Percentiles rank a stretch among this genome's conserved stretches.
phyloP scores from a whole-genome alignment of 2,113 vertebrate species.

The Conger conger region DNA sequence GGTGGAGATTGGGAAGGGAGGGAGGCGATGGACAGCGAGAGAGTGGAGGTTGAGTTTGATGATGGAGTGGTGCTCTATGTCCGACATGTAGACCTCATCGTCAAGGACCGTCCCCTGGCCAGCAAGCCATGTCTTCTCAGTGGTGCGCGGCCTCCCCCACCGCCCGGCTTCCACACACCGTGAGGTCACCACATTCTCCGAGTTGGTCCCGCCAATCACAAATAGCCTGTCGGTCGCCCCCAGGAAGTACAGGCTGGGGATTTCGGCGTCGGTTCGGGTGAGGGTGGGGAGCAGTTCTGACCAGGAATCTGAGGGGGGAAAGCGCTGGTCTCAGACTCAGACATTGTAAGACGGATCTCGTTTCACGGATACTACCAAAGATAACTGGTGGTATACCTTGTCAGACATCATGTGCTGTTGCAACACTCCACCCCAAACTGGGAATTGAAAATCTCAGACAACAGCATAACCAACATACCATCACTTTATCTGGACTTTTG shows the following conservation, averaged over 20 bases:
- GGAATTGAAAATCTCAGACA: no score
- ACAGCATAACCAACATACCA: no score
- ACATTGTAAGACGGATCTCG: neutral
- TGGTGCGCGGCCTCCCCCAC: conserved; percentile 57
- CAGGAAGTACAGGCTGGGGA: conserved; percentile 70
- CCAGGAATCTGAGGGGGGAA: conserved; percentile 64
- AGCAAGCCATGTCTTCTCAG: conserved; percentile 58
- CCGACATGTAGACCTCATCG: conserved; percentile 60
- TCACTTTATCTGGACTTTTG: no score
- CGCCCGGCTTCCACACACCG: conserved; percentile 57
- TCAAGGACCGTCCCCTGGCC: conserved; percentile 65
- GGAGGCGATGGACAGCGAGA: conserved; percentile 50
- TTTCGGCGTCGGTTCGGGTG: conserved; percentile 59
- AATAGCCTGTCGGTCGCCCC: conserved; percentile 65
- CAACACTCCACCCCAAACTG: no score
- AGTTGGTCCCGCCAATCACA: conserved; percentile 71
- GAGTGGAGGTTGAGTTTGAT: conserved; percentile 55
- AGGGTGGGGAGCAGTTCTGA: conserved; percentile 71
- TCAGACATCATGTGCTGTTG: no score
- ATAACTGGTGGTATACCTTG: no score
- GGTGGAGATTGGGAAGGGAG: conserved; percentile 60
- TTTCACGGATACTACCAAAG: no score
- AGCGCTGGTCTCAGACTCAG: neutral
- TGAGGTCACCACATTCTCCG: conserved; percentile 63
- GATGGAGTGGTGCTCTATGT: conserved; percentile 56